A percentile compares a stretch with the other conserved stretches of the same genome.
Evolutionary conservation across 2,888 invertebrate genomes (phyloP).

Genomic region (Trachelus troglodyta): DNA sequence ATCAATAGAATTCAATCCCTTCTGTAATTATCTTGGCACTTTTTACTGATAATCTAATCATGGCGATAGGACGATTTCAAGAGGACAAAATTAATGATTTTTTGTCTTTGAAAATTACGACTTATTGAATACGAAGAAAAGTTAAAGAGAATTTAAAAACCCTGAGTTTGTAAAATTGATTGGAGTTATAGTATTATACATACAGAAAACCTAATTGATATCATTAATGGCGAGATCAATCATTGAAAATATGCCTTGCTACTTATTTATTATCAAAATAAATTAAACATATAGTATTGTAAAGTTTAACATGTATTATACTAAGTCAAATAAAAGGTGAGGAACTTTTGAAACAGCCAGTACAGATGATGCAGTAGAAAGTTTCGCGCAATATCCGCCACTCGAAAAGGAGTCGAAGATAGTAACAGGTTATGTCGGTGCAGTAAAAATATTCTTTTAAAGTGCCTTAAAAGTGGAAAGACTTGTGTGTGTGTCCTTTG

Average conservation of each 20-base stretch:
- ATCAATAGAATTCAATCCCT: not conserved
- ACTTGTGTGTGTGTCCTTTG: not conserved
- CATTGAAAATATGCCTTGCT: too few relatives aligned
- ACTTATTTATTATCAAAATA: too few relatives aligned
- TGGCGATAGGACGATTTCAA: not conserved
- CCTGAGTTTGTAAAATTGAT: not conserved
- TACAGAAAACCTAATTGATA: not conserved
- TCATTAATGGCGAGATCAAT: too few relatives aligned
- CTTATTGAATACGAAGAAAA: not conserved
- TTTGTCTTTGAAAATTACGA: conserved; percentile 1
- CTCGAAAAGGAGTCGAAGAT: not conserved
- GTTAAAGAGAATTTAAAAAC: not conserved
- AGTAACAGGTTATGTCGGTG: not conserved
- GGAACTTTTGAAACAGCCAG: not conserved
- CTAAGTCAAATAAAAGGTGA: not conserved
- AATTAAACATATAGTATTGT: too few relatives aligned
- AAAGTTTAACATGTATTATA: not conserved
- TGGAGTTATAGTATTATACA: not conserved
- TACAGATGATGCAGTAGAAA: not conserved
- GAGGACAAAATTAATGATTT: conserved; percentile 9
- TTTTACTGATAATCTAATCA: not conserved
- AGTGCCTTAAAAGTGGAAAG: not conserved
- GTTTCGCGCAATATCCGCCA: not conserved
- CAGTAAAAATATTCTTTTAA: not conserved
- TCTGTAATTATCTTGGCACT: not conserved